Evolutionary conservation across 2,888 invertebrate species (phyloP), one percentile per base, ranked within the genome.

Genomic region (Argyra leucocephala): DNA sequence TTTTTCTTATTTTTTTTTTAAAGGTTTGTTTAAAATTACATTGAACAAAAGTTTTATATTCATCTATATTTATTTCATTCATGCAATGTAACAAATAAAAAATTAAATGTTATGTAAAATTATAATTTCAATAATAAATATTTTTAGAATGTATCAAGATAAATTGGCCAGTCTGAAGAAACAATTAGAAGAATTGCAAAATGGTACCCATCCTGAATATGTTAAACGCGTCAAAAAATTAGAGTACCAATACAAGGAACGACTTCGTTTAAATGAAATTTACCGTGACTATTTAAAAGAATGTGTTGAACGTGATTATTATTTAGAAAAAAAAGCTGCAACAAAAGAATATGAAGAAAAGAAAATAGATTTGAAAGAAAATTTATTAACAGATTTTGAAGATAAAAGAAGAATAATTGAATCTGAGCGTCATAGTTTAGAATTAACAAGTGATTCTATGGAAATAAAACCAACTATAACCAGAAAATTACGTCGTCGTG

Each of bases 401-500:
- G 96, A 97, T 73, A 95, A 96, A 75, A 84, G 90, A 73, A 89
- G 90, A 72, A 85, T 89, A 72, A 92, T 96, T 65, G 96, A 97
- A 78, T 86, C 86, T 66, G 97, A 97, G 76, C 81, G 94, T 65
- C 86, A 87, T 69, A 90, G 88, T 63, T 88, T 96, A 84, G 97
- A 97, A 76, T 81, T 97, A 0, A 93, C 92, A 64, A 93, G 91
- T 69, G 93, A 91, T 77, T 89, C 90, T 3, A 89, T 86, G 83
- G 91, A 91, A 85, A 87, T 91, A n/a, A 96, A 96, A 75, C 94
- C 96, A 15, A 91, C 92, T n/a, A 91, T 95, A 82, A 97, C 96
- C 36, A 84, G 97, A 26, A 97, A 96, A 78, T 81, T 97, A 26
- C 83, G 97, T 5, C 83, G 96, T 67, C 84, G 97, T 24, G 96